phyloP scores from a whole-genome alignment of 2,888 invertebrate genomes.

The Teinopalpus imperialis region DNA sequence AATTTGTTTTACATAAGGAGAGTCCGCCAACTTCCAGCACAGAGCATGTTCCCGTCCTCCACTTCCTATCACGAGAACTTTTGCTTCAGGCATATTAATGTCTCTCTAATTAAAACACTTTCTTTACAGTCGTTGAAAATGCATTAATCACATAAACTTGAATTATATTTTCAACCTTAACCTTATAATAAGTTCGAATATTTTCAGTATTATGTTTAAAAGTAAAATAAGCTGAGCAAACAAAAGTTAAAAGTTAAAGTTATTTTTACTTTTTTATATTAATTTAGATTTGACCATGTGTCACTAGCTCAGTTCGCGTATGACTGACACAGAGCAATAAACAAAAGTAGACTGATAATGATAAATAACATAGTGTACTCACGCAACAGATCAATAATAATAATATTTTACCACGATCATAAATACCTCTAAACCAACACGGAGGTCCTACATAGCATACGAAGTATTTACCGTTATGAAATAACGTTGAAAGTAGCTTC shows the following conservation, averaged over 20 bases:
- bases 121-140: background rate
- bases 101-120: conserved; percentile 8
- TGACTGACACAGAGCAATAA: conserved; percentile 10
- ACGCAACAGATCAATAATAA: conserved; percentile 5
- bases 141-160: conserved; percentile 6
- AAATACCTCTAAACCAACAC: too few species aligned
- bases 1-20: conserved; percentile 85
- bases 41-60: conserved; percentile 98
- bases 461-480: too few species aligned
- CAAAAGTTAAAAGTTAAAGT: conserved; percentile 4
- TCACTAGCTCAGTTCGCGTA: conserved; percentile 11
- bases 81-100: conserved; percentile 61
- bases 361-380: conserved; percentile 6
- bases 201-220: too few species aligned
- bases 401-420: too few species aligned
- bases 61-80: conserved; percentile 92
- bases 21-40: conserved; percentile 95
- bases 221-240: background rate
- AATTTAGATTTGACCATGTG: conserved; percentile 20
- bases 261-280: conserved; percentile 7
- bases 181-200: too few species aligned
- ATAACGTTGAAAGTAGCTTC: too few species aligned
- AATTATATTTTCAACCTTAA: background rate
- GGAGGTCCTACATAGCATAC: too few species aligned
- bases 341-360: conserved; percentile 14